Percentiles rank a stretch among this genome's conserved stretches.
phyloP scores from a whole-genome alignment of 2,113 vertebrate species.

The Grus americana region DNA sequence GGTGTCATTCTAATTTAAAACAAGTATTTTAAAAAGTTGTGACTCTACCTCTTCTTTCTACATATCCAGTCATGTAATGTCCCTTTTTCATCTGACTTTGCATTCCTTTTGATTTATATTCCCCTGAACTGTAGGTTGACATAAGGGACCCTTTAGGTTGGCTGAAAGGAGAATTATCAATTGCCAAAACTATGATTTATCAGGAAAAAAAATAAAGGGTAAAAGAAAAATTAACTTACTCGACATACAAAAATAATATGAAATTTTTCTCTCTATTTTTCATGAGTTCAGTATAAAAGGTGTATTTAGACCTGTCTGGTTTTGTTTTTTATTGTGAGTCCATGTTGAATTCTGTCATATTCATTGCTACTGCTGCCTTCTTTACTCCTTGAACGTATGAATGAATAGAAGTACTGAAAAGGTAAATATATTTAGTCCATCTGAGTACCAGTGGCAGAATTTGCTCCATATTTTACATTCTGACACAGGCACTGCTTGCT shows the following conservation, averaged over 20 bases:
- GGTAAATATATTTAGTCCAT: background rate
- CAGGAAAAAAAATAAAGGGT: background rate
- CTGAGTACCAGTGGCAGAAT: background rate
- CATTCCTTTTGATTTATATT: conserved; percentile 51
- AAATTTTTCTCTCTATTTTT: background rate
- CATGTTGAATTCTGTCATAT: background rate
- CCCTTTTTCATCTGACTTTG: conserved; percentile 43
- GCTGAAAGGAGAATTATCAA: conserved; percentile 57
- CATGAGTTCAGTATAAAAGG: background rate
- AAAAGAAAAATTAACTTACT: background rate
- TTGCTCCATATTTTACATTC: background rate
- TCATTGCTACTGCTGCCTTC: background rate
- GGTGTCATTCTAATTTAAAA: conserved; percentile 28
- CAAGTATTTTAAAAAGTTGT: background rate
- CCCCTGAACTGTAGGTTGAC: background rate
- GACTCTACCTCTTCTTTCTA: conserved; percentile 31
- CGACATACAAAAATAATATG: background rate
- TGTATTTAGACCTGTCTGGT: background rate
- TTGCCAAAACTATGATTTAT: conserved; percentile 9
- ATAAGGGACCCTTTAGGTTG: conserved; percentile 38
- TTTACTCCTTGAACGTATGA: background rate
- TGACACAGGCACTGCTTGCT: background rate
- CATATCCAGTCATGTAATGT: conserved; percentile 26
- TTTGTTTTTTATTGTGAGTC: background rate
- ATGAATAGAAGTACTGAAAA: background rate